Conservation (phyloP, 2,797 vertebrate species). For the Danio tinwini region DNA sequence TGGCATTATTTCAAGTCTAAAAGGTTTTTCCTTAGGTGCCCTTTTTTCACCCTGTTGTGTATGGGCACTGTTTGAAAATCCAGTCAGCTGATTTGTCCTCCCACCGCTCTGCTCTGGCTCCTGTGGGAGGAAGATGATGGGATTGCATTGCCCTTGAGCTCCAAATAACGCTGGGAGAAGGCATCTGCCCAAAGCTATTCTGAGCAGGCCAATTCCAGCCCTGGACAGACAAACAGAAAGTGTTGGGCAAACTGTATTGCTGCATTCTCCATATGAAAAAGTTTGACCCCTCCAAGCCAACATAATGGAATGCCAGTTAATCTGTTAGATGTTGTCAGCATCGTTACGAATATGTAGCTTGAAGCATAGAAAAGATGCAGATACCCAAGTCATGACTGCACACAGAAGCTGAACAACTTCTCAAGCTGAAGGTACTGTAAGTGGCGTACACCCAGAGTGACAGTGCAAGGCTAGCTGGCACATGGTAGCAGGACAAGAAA, state of each 20-base stretch:
- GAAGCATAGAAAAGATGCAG: neutral
- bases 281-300: neutral
- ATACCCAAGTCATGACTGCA: slow-evolving; percentile 20
- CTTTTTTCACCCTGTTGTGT: slow-evolving; percentile 30
- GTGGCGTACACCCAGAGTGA: neutral
- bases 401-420: slow-evolving; percentile 31
- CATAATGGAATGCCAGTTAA: neutral
- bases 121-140: slow-evolving; percentile 61
- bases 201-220: slow-evolving; percentile 78
- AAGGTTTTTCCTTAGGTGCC: slow-evolving; percentile 4
- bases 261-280: slow-evolving; percentile 7
- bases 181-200: slow-evolving; percentile 83
- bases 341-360: neutral
- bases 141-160: slow-evolving; percentile 80
- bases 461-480: neutral
- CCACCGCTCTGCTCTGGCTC: slow-evolving; percentile 44
- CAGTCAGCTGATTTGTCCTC: slow-evolving; percentile 49
- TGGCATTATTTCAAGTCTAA: neutral
- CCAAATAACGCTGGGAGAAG: slow-evolving; percentile 79
- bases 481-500: neutral
- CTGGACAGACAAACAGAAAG: slow-evolving; percentile 58
- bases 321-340: neutral
- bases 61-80: slow-evolving; percentile 30
- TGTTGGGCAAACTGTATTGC: slow-evolving; percentile 41
- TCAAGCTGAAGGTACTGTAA: slow-evolving; percentile 13